Evolutionary conservation across 2,797 vertebrate genomes (phyloP), one percentile per base, ranked within the genome.

Genomic region (Chaenodraco wilsoni): DNA sequence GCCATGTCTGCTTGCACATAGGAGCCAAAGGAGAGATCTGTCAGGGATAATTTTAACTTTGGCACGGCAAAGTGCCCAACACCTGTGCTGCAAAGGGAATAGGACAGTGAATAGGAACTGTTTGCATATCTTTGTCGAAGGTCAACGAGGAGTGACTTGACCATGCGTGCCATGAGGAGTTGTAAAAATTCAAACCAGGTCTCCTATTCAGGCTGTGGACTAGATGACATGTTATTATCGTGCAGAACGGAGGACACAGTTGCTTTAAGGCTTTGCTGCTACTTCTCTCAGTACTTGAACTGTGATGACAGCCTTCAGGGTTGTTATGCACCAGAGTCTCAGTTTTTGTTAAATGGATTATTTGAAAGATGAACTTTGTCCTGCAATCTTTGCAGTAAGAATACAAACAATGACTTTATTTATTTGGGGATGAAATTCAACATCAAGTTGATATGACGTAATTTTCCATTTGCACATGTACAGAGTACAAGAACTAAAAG

Each of bases 11-110:
- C 19, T 21, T 44, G 58, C 46, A 59, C 45, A 73, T 43, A 75
- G 80, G 64, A 73, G 67, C 54, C 37, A 43, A 41, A 48, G 65
- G 23, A 76, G 61, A 69, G 79, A 85, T 84, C 76, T 73, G 64
- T 65, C 61, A 43, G 41, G 70, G 70, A 76, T 89, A 87, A 88
- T 63, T 91, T 89, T 85, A 90, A 82, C 80, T 58, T 57, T 74
- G 72, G 78, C 65, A 45, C 2, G 0, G 40, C 45, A 9, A 3
- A 60, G 62, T 1, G 65, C 71, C 51, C 58, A 16, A 51, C 84
- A 84, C 76, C 81, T 88, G 87, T 80, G 76, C 69, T 46, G 71
- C 65, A 64, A 62, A 80, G 64, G 63, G 33, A 65, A 79, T 71
- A 81, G 59, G 83, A 59, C 69, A 79, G 79, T 15, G 61, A 67